Evolutionary conservation across 2,797 vertebrate species (phyloP), one percentile per base, ranked within the genome.

Genomic region (Basileuterus tristriatus): DNA sequence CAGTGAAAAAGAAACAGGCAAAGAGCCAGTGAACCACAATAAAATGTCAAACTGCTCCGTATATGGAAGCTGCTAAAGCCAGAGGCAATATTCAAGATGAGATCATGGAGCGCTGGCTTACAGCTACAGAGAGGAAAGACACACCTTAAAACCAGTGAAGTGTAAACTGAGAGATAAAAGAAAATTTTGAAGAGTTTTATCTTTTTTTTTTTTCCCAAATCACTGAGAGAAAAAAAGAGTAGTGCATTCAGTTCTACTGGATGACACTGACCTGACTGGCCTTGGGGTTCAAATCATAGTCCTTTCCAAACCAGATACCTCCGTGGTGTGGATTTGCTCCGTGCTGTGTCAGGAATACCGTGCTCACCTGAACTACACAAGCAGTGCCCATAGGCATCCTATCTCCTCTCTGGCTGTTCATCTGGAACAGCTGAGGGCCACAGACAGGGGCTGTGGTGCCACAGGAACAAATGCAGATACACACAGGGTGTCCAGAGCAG

Each of bases 11-110:
- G 53, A 60, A 89, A 56, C 64, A 72, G 93, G 89, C 91, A 93
- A 49, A 69, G 55, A 85, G 89, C 92, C 90, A 78, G 29, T 34
- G 83, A 92, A 74, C 59, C 74, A 90, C 72, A 96, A 87, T 82
- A 89, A 96, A 97, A 97, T 97, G 94, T 97, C 94, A 96, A 94
- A 95, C 69, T 81, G 53, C 75, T 96, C 94, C 15, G 2, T 95
- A 95, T 96, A 93, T 96, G 94, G 93, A 96, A 91, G 87, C 74
- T 86, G 60, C 53, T 83, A 79, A 89, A 96, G 78, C 94, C 92
- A 96, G 94, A 94, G 89, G 83, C 85, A 95, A 81, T 43, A 71
- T 78, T 87, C 63, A 77, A 82, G 83, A 86, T 95, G 94, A 96
- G 94, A 93, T 95, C 94, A 95, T 16, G 37, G 89, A 94, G 69